Evolutionary conservation across 2,888 invertebrate species (phyloP), one percentile per base, ranked within the genome.

Genomic region (Drosophila barbarae): DNA sequence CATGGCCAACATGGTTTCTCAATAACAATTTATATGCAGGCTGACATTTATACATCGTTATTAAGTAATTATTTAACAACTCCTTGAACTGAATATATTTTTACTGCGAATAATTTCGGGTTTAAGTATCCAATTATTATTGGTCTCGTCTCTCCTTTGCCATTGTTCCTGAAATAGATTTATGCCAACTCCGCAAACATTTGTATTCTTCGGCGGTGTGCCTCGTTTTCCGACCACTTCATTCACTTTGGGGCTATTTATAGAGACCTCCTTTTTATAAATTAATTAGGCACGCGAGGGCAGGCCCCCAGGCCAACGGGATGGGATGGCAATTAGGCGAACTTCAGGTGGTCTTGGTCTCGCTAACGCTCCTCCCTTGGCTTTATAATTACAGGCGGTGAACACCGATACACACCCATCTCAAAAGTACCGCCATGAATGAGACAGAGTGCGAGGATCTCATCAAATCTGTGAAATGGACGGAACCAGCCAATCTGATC

Each of bases 391-490:
- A 10, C 81, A 89, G 89, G 88, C 89, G 88, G 87, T 85, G 83
- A 87, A 87, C 74, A 83, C 76, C 82, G 79, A 77, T 77, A 85
- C 84, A 74, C 79, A 84, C 82, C 86, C 85, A 80, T 84, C 82
- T 79, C 78, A 86, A 86, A 86, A 84, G 77, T 90, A 91, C 93
- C 92, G 91, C 91, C 91, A 92, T 95, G 92, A 95, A 95, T 92
- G 94, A 92, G 89, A 92, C 93, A 89, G 94, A 94, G 90, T 96
- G 95, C 91, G 93, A 93, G 90, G 94, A 93, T 90, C 92, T 95
- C 90, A 92, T 94, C 86, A 94, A 94, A 89, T 92, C 93, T 90
- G 95, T 95, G 87, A 92, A 93, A 90, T 96, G 96, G 96, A 93
- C 93, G 88, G 94, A 95, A 89, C 94, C 95, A 74, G 91, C 92